Percentiles rank a stretch among this genome's conserved stretches.
These are phyloP conservation scores for Pelochelys cantorii DNA, from an alignment of 2,797 vertebrate species.

Conservation along the genomic window DNA sequence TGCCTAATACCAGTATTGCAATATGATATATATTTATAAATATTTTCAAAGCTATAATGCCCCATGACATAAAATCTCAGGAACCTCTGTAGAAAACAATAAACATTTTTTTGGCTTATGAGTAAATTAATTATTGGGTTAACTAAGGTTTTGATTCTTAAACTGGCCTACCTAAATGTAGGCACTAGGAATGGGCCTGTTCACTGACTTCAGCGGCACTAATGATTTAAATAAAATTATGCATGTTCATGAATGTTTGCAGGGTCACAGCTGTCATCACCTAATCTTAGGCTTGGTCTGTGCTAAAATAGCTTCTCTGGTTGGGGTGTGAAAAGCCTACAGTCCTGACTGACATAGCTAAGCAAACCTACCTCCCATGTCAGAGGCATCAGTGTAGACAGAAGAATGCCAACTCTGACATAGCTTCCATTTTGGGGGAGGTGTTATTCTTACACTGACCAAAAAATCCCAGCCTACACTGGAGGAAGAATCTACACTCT, in stretches of 20 bases:
- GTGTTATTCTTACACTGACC: background rate
- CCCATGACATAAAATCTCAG: background rate
- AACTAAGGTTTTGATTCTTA: background rate
- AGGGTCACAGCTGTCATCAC: background rate
- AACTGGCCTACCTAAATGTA: background rate
- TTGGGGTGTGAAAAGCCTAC: background rate
- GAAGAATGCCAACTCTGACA: background rate
- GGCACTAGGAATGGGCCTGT: conserved; percentile 18
- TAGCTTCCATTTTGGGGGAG: background rate
- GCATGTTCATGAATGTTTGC: background rate
- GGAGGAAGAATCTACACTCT: background rate
- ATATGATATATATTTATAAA: background rate
- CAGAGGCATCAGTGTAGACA: background rate
- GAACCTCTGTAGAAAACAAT: background rate
- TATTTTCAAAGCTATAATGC: conserved; percentile 15
- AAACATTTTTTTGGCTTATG: background rate
- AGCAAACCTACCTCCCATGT: too few species aligned
- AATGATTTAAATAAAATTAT: background rate
- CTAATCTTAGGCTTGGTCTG: background rate
- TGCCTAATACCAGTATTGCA: background rate
- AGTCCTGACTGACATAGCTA: too few species aligned
- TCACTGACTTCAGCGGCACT: background rate
- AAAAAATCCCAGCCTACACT: background rate
- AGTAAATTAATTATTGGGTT: conserved; percentile 19
- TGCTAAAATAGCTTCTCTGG: background rate